Percentiles rank a stretch among this genome's conserved stretches.
These are phyloP conservation scores for Scyliorhinus canicula DNA, from an alignment of 2,797 vertebrate species.

Conservation along the genomic window DNA sequence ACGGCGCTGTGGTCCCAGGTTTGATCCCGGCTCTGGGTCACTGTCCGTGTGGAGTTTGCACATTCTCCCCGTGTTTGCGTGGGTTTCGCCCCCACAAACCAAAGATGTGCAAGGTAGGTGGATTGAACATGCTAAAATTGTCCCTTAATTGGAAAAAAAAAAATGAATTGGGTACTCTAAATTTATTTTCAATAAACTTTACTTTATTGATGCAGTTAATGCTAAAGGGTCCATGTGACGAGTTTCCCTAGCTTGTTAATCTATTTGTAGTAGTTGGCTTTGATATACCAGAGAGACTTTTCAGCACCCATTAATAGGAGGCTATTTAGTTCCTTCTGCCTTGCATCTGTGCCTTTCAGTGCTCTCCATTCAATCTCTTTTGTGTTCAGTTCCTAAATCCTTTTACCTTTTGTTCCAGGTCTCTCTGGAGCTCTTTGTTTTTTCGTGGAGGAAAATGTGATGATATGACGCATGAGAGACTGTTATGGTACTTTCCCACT, in stretches of 20 bases:
- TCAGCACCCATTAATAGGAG: conserved; percentile 1
- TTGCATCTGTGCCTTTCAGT: neutral
- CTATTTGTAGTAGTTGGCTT: neutral
- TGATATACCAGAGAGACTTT: neutral
- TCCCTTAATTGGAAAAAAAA: no score
- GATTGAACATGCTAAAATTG: no score
- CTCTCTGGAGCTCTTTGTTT: neutral
- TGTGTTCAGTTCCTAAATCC: neutral
- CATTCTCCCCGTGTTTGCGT: no score
- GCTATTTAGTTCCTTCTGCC: neutral
- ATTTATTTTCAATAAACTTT: no score
- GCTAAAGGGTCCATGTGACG: neutral
- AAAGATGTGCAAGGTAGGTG: no score
- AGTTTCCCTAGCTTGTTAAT: neutral
- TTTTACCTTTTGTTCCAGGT: neutral
- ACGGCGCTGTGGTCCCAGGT: no score
- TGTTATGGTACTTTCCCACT: neutral
- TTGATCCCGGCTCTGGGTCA: no score
- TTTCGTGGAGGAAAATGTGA: neutral
- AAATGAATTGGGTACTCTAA: no score
- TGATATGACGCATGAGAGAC: neutral
- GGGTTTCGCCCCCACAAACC: no score
- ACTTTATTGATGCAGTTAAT: neutral
- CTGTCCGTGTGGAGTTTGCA: no score
- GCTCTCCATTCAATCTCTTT: neutral